Percentiles rank a stretch among this genome's conserved stretches.
These are phyloP conservation scores for Galendromus occidentalis DNA, from an alignment of 1,140 invertebrate genomes.

Conservation along the genomic window DNA sequence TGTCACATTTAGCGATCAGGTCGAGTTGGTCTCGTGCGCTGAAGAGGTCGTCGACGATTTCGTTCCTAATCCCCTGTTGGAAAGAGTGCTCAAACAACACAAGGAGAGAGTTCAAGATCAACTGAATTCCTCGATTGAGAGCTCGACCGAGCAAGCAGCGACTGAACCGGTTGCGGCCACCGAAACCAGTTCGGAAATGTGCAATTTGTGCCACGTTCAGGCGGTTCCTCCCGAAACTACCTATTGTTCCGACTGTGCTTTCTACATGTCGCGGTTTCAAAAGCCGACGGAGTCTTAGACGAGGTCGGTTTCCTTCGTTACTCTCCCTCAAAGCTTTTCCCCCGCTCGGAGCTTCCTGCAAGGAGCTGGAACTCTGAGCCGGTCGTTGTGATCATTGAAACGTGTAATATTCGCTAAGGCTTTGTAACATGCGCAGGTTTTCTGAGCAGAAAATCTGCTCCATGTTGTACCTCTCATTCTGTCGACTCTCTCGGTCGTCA, in stretches of 20 bases:
- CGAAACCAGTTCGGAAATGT: constrained; percentile 29
- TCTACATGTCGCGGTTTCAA: constrained; percentile 62
- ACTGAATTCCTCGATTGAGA: not conserved
- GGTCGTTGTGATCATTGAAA: no score
- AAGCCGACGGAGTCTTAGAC: not conserved
- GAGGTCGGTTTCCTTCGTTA: no score
- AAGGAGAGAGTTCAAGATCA: constrained; percentile 32
- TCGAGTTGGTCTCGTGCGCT: constrained; percentile 68
- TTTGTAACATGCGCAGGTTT: no score
- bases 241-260: constrained; percentile 71
- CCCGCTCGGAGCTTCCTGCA: no score
- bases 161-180: constrained; percentile 10
- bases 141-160: not conserved
- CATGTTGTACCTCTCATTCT: no score
- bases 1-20: constrained; percentile 79
- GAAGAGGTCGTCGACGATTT: constrained; percentile 65
- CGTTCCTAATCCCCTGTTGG: constrained; percentile 70
- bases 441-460: no score
- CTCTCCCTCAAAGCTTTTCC: no score
- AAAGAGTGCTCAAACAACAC: constrained; percentile 54
- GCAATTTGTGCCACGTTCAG: constrained; percentile 65
- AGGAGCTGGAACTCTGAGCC: no score
- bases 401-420: no score
- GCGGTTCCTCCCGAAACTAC: constrained; percentile 45
- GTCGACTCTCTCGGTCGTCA: no score